A percentile compares a stretch with the other conserved stretches of the same genome.
phyloP scores from a whole-genome alignment of 1,140 invertebrate genomes.

The Drosophila kurseongensis region DNA sequence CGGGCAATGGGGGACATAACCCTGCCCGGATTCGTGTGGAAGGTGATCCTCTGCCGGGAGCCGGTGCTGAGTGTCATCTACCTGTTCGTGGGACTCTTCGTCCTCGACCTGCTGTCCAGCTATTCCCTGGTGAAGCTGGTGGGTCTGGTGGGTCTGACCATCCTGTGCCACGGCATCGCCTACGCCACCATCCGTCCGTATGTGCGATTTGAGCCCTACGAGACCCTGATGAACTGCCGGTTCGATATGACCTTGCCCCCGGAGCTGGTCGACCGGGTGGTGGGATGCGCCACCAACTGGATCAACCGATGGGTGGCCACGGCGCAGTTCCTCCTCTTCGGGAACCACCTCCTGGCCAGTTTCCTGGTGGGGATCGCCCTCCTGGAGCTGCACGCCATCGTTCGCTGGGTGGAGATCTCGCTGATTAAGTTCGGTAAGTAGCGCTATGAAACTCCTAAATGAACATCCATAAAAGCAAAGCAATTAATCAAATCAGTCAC shows the following conservation, averaged over 20 bases:
- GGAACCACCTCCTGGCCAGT: not conserved
- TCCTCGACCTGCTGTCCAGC: not conserved
- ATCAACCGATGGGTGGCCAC: conserved; percentile 26
- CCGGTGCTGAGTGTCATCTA: not conserved
- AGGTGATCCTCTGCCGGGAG: not conserved
- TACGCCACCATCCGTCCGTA: not conserved
- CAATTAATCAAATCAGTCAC: no score
- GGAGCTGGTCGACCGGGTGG: not conserved
- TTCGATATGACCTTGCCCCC: not conserved
- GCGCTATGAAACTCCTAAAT: no score
- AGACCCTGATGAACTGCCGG: not conserved
- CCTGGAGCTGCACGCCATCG: not conserved
- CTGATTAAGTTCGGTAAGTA: conserved; percentile 6
- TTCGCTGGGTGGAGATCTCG: not conserved
- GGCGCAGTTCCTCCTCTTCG: conserved; percentile 8
- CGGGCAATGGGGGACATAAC: not conserved
- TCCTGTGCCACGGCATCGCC: not conserved
- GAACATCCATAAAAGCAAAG: no score
- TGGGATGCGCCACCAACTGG: not conserved
- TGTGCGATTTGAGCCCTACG: not conserved
- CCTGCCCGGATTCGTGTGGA: not conserved
- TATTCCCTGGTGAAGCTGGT: not conserved
- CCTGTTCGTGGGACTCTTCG: not conserved
- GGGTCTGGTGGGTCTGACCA: not conserved
- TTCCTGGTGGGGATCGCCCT: not conserved